Evolutionary conservation across 1,140 invertebrate genomes (phyloP).

Genomic region (Trypoxylus dichotomus): DNA sequence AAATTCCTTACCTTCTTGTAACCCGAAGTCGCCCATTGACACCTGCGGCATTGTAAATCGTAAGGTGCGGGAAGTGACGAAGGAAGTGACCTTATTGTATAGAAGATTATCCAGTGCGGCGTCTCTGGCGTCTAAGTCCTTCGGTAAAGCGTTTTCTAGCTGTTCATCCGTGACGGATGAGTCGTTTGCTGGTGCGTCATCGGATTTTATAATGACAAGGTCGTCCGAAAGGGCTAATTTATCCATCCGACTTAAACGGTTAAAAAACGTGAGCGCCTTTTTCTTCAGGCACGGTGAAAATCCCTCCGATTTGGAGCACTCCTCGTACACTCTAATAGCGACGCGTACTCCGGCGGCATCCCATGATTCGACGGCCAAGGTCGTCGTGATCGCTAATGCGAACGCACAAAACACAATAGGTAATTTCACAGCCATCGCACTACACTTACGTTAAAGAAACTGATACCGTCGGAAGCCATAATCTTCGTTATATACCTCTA

Average conservation of each 20-base stretch:
- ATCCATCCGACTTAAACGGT: conserved; percentile 69
- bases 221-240: conserved; percentile 67
- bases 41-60: conserved; percentile 74
- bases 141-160: conserved; percentile 65
- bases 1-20: conserved; percentile 68
- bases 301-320: conserved; percentile 62
- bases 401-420: conserved; percentile 41
- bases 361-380: conserved; percentile 43
- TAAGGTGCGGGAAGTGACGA: conserved; percentile 74
- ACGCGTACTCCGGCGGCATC: conserved; percentile 59
- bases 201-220: conserved; percentile 64
- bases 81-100: conserved; percentile 67
- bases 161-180: conserved; percentile 61
- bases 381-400: conserved; percentile 39
- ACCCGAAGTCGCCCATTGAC: conserved; percentile 64
- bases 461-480: conserved; percentile 29
- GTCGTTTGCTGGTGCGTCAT: conserved; percentile 44
- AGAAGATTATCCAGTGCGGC: conserved; percentile 68
- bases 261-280: conserved; percentile 75
- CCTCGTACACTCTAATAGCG: conserved; percentile 63
- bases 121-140: conserved; percentile 64
- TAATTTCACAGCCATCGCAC: conserved; percentile 45
- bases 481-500: conserved; percentile 37
- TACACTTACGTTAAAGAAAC: conserved; percentile 28
- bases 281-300: conserved; percentile 76